These are phyloP conservation scores for Macrosteles quadrilineatus DNA, from an alignment of 1,140 invertebrate genomes.

Conservation along the genomic window DNA sequence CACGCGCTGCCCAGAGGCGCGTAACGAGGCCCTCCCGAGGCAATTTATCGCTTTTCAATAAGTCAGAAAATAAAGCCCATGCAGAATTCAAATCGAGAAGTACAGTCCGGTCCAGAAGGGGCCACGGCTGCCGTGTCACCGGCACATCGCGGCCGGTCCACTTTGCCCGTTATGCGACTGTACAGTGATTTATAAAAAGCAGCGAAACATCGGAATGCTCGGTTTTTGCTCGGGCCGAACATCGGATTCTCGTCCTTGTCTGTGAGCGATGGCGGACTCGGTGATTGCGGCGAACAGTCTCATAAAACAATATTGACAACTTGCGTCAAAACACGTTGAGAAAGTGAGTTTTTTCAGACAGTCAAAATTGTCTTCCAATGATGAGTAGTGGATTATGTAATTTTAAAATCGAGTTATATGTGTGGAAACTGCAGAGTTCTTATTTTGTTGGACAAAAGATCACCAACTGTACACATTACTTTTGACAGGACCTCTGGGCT, in stretches of 20 bases:
- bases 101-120: constrained; percentile 15
- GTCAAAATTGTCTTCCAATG: too few species aligned
- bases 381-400: too few species aligned
- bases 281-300: background rate
- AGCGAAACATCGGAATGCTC: constrained; percentile 26
- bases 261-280: background rate
- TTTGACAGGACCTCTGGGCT: too few species aligned
- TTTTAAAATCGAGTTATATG: too few species aligned
- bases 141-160: background rate
- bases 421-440: too few species aligned
- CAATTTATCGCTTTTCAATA: constrained; percentile 27
- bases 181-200: constrained; percentile 26
- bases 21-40: background rate
- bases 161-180: constrained; percentile 5
- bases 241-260: constrained; percentile 20
- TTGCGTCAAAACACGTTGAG: too few species aligned
- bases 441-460: too few species aligned
- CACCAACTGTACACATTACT: too few species aligned
- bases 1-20: background rate
- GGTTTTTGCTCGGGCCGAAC: constrained; percentile 19
- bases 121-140: background rate
- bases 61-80: constrained; percentile 22
- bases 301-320: constrained; percentile 17
- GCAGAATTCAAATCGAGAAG: constrained; percentile 22
- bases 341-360: too few species aligned